phyloP scores from a whole-genome alignment of 1,140 invertebrate genomes.

The Cydia splendana region DNA sequence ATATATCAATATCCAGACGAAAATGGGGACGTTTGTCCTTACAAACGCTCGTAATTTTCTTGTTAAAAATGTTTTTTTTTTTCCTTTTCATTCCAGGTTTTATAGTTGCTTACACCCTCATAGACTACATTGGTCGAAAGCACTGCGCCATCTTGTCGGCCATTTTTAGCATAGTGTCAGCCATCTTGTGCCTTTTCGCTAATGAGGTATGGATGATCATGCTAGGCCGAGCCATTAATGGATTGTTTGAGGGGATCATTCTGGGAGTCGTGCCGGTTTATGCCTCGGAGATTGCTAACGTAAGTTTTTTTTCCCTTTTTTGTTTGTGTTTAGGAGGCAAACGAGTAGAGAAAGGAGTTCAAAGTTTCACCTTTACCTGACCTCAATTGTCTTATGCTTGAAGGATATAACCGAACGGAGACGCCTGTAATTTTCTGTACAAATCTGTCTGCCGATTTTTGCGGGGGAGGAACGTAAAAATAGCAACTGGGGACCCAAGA shows the following conservation, averaged over 20 bases:
- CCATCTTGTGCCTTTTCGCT: slow-evolving; percentile 43
- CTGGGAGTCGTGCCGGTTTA: slow-evolving; percentile 51
- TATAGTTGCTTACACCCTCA: background rate
- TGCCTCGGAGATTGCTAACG: slow-evolving; percentile 57
- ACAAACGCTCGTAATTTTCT: too few relatives aligned
- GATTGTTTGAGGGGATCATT: slow-evolving; percentile 37
- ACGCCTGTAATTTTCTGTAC: too few relatives aligned
- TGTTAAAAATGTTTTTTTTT: too few relatives aligned
- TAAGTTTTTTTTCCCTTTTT: slow-evolving; percentile 44
- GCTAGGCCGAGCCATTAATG: slow-evolving; percentile 39
- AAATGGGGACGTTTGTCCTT: too few relatives aligned
- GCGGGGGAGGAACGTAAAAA: too few relatives aligned
- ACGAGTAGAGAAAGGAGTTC: too few relatives aligned
- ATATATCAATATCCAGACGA: too few relatives aligned
- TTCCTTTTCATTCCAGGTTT: slow-evolving; percentile 19
- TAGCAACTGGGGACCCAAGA: too few relatives aligned
- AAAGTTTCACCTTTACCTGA: too few relatives aligned
- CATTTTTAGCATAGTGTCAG: slow-evolving; percentile 45
- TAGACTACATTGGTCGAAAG: slow-evolving; percentile 53
- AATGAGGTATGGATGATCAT: slow-evolving; percentile 51
- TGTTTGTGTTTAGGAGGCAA: background rate
- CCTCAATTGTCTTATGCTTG: too few relatives aligned
- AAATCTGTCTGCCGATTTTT: too few relatives aligned
- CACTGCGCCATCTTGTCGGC: slow-evolving; percentile 43
- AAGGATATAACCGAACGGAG: too few relatives aligned